These are phyloP conservation scores for zebrafish (Danio rerio) DNA, from an alignment of 2,113 vertebrate species.

Conservation along the genomic window DNA sequence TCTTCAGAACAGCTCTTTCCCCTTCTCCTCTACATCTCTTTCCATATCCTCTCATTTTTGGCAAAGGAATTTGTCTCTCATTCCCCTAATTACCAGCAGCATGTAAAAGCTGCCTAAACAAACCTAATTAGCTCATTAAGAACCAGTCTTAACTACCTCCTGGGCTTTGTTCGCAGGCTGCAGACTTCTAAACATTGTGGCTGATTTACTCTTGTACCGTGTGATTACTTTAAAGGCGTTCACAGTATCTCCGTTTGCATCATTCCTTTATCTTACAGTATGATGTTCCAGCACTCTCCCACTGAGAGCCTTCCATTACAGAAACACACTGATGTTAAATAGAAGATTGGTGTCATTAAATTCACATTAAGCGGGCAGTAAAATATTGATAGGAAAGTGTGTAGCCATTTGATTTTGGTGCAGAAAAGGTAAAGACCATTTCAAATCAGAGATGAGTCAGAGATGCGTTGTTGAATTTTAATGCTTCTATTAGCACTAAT, in stretches of 20 bases:
- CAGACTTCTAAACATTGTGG: constrained; percentile 44
- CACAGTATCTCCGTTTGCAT: constrained; percentile 35
- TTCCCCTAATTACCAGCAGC: constrained; percentile 34
- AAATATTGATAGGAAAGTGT: constrained; percentile 57
- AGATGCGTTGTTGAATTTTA: constrained; percentile 43
- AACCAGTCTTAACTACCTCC: constrained; percentile 43
- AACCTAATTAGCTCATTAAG: constrained; percentile 50
- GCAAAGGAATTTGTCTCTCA: constrained; percentile 15
- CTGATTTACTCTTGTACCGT: constrained; percentile 38
- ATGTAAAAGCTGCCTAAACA: constrained; percentile 45
- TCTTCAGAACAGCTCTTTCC: not conserved
- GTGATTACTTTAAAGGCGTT: constrained; percentile 44
- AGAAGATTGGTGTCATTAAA: constrained; percentile 64
- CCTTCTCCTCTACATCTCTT: not conserved
- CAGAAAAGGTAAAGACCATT: constrained; percentile 35
- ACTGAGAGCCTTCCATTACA: constrained; percentile 54
- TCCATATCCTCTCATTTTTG: constrained; percentile 8
- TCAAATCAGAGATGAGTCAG: constrained; percentile 38
- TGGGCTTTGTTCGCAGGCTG: constrained; percentile 34
- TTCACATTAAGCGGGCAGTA: constrained; percentile 59
- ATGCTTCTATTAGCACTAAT: constrained; percentile 46
- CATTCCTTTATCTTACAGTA: not conserved
- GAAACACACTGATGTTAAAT: constrained; percentile 56
- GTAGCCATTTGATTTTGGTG: constrained; percentile 51
- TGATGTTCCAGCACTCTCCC: constrained; percentile 7